Evolutionary conservation across 2,797 vertebrate genomes (phyloP).

Genomic region (Acanthurus leucopareius): DNA sequence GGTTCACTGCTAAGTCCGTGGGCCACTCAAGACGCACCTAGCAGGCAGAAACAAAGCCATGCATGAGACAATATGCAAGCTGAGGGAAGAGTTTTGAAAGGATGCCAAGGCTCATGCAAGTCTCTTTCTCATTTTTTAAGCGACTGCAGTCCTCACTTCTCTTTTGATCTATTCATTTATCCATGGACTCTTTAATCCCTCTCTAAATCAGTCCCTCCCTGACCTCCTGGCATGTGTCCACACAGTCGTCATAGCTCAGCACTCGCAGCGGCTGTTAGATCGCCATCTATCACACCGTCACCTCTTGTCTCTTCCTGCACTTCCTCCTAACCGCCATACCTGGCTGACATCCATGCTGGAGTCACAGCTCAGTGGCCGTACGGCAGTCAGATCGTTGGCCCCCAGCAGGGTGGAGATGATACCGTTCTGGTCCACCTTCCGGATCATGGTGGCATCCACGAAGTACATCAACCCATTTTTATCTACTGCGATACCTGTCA

Average conservation of each 20-base stretch:
- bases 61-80: slow-evolving; percentile 15
- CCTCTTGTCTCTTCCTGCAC: slow-evolving; percentile 32
- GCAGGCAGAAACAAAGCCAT: slow-evolving; percentile 38
- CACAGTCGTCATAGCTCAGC: slow-evolving; percentile 90
- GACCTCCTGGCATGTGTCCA: slow-evolving; percentile 87
- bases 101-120: slow-evolving; percentile 57
- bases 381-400: slow-evolving; percentile 92
- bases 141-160: slow-evolving; percentile 59
- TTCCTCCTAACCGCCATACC: slow-evolving; percentile 80
- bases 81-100: slow-evolving; percentile 38
- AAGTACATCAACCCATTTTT: slow-evolving; percentile 99
- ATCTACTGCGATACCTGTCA: slow-evolving; percentile 95
- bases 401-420: slow-evolving; percentile 98
- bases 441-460: slow-evolving; percentile 98
- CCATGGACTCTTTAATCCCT: slow-evolving; percentile 67
- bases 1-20: slow-evolving; percentile 98
- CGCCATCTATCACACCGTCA: slow-evolving; percentile 74
- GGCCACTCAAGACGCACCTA: slow-evolving; percentile 99
- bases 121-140: slow-evolving; percentile 67
- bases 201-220: slow-evolving; percentile 70
- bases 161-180: slow-evolving; percentile 69
- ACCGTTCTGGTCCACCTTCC: slow-evolving; percentile 98
- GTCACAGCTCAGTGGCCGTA: slow-evolving; percentile 94
- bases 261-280: slow-evolving; percentile 87
- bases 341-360: slow-evolving; percentile 98